Conservation (phyloP, 2,113 vertebrate species). For the Carassius gibelio region DNA sequence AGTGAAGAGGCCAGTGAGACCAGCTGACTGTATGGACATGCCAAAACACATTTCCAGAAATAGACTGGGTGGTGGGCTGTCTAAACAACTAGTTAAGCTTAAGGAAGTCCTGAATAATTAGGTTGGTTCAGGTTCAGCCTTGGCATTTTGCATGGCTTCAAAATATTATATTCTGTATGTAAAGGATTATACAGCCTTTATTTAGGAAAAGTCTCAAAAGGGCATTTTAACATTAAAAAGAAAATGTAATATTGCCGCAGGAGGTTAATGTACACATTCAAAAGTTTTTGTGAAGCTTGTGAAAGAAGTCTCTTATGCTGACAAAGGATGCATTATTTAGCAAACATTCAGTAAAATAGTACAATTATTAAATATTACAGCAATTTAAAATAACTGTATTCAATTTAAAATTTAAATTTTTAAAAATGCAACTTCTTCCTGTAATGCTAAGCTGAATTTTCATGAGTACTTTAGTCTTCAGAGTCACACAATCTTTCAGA, state of each 20-base stretch:
- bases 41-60: not conserved
- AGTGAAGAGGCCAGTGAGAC: not conserved
- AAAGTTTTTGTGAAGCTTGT: not conserved
- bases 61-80: not conserved
- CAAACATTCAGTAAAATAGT: too few species aligned
- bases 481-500: too few species aligned
- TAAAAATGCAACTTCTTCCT: too few species aligned
- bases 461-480: too few species aligned
- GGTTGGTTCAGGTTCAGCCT: not conserved
- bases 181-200: not conserved
- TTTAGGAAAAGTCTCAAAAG: not conserved
- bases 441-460: too few species aligned
- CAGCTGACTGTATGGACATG: not conserved
- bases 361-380: too few species aligned
- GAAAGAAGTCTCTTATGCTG: too few species aligned
- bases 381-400: too few species aligned
- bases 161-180: not conserved
- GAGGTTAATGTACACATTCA: not conserved
- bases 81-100: not conserved
- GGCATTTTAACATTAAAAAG: not conserved
- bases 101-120: not conserved
- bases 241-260: not conserved
- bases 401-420: too few species aligned
- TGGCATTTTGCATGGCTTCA: conserved; percentile 5
- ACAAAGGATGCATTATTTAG: too few species aligned